phyloP scores from a whole-genome alignment of 1,140 invertebrate species.

The Patella vulgata region DNA sequence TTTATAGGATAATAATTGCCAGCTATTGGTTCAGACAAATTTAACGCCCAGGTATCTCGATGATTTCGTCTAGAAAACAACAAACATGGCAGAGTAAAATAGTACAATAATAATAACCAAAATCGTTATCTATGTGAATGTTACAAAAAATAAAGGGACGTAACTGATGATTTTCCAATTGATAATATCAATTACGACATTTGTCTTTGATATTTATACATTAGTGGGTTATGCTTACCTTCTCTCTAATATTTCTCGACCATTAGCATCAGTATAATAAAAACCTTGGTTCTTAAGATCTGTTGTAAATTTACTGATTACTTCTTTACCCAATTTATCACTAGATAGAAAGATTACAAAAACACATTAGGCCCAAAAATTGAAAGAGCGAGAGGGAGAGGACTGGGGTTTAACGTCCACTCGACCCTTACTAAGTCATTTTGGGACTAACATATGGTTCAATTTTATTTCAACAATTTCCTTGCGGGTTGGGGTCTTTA shows the following conservation, averaged over 20 bases:
- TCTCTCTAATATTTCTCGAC: conserved; percentile 85
- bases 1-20: conserved; percentile 96
- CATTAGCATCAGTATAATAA: conserved; percentile 96
- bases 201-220: too few species aligned
- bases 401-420: too few species aligned
- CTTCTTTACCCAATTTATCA: conserved; percentile 82
- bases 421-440: too few species aligned
- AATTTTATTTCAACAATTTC: too few species aligned
- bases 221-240: too few species aligned
- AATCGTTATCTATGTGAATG: not conserved
- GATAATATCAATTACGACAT: too few species aligned
- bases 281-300: conserved; percentile 71
- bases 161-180: too few species aligned
- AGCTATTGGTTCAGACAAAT: conserved; percentile 73
- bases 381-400: too few species aligned
- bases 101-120: not conserved
- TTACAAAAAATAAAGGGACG: not conserved
- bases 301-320: conserved; percentile 77
- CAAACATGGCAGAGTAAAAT: not conserved
- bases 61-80: conserved; percentile 70
- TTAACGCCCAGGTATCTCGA: conserved; percentile 78
- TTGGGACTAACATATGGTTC: too few species aligned
- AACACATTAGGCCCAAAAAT: not conserved
- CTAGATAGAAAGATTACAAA: conserved; percentile 58
- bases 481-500: too few species aligned